Evolutionary conservation across 2,888 invertebrate species (phyloP).

Genomic region (Xylophagus ater): DNA sequence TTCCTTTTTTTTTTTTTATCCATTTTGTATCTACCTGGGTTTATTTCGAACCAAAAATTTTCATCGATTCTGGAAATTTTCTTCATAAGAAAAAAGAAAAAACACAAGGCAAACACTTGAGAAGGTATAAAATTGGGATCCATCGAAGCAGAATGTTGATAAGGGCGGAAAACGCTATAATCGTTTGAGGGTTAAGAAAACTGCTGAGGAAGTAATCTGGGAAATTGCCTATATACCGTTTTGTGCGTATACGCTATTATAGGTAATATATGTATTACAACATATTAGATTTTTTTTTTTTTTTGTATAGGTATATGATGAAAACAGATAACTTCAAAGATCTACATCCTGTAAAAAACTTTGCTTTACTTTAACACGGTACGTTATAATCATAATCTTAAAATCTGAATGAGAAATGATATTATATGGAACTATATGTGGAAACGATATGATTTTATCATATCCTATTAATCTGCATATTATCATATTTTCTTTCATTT

Average conservation of each 20-base stretch:
- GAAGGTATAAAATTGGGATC: conserved; percentile 16
- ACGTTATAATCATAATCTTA: conserved; percentile 7
- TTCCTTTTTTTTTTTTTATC: too few species aligned
- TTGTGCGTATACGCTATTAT: too few species aligned
- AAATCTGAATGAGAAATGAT: conserved; percentile 10
- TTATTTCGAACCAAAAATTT: conserved; percentile 4
- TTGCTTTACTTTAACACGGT: too few species aligned
- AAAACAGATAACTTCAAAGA: conserved; percentile 17
- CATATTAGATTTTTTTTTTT: too few species aligned
- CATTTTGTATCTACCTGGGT: conserved; percentile 13
- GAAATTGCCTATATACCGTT: conserved; percentile 17
- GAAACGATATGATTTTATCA: too few species aligned
- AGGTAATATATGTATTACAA: too few species aligned
- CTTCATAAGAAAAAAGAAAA: too few species aligned
- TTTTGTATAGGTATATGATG: too few species aligned
- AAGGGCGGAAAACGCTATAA: conserved; percentile 14
- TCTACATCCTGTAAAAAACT: conserved; percentile 2
- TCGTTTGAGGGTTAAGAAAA: conserved; percentile 13
- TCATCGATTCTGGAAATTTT: conserved; percentile 6
- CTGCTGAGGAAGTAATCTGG: conserved; percentile 17
- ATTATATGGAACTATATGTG: too few species aligned
- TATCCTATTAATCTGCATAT: conserved; percentile 12
- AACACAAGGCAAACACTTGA: conserved; percentile 17
- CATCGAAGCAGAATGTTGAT: conserved; percentile 18
- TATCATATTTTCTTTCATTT: conserved; percentile 4